Evolutionary conservation across 2,888 invertebrate genomes (phyloP), one percentile per base, ranked within the genome.

Genomic region (Yponomeuta plumbellus): DNA sequence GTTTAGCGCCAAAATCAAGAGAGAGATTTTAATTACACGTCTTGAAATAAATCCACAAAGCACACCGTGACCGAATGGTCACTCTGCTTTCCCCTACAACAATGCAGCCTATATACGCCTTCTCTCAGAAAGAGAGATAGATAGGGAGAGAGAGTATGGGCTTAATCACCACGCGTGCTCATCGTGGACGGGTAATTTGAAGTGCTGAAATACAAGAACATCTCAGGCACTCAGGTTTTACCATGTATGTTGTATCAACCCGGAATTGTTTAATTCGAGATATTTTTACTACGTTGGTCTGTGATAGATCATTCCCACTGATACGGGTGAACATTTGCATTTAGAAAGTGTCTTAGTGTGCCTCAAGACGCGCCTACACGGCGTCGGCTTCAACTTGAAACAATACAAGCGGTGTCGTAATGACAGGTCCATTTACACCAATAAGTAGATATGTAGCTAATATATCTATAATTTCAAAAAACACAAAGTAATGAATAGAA

Each of bases 371-470:
- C 75, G 74, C 76, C 76, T 76, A 76, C 73, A 34, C 34, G 34
- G 5, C 8, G 34, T 34, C 34, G 34, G 34, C 5, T 34, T 34
- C 34, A 71, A 20, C 26, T 34, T 34, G 52, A 52, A 80, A 86
- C 83, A 86, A 81, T 80, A 72, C 76, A 10, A n/a, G 23, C 67
- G 67, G 71, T 85, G 78, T 74, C 74, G 82, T 80, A 85, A 87
- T 77, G 74, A 75, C 74, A 70, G 76, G 78, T 79, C 82, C 79
- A 79, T 79, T 78, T 80, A 78, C 76, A n/a, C 6, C 5, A 11
- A n/a, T 21, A 20, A 13, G 23, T 21, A 21, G 3, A 10, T 59
- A 13, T 13, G n/a, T 6, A 11, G 59, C n/a, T 34, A 34, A 34
- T 34, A 34, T 10, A 34, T 34, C 5, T 2, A 26, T 5, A 26